phyloP scores from a whole-genome alignment of 2,888 invertebrate species.

The Alloscopus bannaensis region DNA sequence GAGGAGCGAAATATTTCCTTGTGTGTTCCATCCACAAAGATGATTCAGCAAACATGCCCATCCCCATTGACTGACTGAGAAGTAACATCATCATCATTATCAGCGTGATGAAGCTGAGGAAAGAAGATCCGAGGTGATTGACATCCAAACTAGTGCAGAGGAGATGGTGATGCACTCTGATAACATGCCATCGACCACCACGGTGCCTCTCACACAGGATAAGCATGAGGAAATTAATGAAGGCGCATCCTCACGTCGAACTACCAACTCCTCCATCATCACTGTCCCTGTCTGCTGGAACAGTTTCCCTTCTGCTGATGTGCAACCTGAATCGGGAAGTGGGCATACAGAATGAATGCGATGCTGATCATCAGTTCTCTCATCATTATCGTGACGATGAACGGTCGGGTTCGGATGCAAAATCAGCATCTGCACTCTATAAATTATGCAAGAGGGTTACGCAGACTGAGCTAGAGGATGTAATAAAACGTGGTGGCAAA shows the following conservation, averaged over 20 bases:
- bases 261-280: neutral
- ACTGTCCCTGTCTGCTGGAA: neutral
- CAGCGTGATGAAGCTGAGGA: constrained; percentile 50
- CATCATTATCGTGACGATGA: no score
- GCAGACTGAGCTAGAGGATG: no score
- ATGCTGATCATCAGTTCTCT: no score
- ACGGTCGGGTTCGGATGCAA: no score
- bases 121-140: constrained; percentile 61
- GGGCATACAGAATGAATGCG: no score
- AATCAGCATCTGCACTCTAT: no score
- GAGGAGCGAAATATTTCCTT: neutral
- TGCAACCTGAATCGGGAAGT: no score
- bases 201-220: no score
- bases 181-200: constrained; percentile 40
- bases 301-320: no score
- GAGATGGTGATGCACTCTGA: constrained; percentile 50
- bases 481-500: no score
- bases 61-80: constrained; percentile 55
- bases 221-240: constrained; percentile 59
- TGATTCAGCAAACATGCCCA: constrained; percentile 65
- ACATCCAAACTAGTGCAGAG: constrained; percentile 40
- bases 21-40: neutral
- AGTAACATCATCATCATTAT: constrained; percentile 64
- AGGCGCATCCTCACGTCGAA: neutral
- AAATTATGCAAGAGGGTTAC: no score